phyloP scores from a whole-genome alignment of 2,797 vertebrate genomes.

The Sebastes matsubarae region DNA sequence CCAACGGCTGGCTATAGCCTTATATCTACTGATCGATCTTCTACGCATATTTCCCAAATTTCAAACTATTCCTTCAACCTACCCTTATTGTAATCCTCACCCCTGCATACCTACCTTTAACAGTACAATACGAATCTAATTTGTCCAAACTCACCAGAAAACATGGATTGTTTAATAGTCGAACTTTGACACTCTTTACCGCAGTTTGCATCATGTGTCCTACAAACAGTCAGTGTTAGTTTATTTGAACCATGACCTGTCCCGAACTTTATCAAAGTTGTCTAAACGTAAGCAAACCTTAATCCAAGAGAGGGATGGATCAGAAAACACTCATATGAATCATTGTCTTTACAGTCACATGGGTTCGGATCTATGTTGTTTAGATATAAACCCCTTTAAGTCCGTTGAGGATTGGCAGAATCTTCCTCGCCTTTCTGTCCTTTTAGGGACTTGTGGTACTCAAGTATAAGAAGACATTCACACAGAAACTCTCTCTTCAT shows the following conservation, averaged over 20 bases:
- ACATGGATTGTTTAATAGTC: not conserved
- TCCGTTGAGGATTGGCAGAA: not conserved
- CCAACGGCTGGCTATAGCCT: not conserved
- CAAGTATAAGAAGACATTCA: conserved; percentile 1
- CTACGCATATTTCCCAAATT: not conserved
- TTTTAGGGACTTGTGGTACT: not conserved
- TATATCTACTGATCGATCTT: not conserved
- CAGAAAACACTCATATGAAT: not conserved
- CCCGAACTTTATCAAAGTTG: conserved; percentile 8
- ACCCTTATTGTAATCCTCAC: not conserved
- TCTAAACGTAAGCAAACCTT: not conserved
- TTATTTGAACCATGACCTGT: conserved; percentile 10
- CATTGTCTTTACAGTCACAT: not conserved
- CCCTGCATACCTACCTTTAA: not conserved
- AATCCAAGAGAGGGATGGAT: not conserved
- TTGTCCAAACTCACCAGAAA: not conserved
- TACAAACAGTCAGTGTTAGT: not conserved
- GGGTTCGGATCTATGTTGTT: not conserved
- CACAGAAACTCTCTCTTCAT: not conserved
- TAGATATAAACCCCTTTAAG: not conserved
- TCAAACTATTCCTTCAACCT: not conserved
- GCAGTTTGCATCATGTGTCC: not conserved
- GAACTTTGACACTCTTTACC: not conserved
- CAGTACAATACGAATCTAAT: not conserved
- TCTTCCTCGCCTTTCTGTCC: not conserved